These are phyloP conservation scores for Falcunculus frontatus DNA, from an alignment of 2,113 vertebrate species.

Conservation along the genomic window DNA sequence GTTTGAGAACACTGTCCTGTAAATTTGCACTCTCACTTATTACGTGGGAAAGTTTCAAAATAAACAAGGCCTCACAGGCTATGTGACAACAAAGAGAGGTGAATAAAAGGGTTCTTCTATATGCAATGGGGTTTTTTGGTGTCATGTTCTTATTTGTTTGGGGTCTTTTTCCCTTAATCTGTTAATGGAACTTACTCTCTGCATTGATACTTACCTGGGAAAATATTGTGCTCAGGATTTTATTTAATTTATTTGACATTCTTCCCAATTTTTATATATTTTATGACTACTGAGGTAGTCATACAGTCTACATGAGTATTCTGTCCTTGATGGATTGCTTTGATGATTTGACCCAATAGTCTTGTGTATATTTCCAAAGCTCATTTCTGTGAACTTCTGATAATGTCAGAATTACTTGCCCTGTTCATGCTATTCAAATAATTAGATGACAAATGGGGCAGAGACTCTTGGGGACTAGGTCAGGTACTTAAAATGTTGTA, in stretches of 20 bases:
- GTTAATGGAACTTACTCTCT: background rate
- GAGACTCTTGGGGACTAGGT: background rate
- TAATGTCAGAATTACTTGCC: background rate
- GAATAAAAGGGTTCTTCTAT: background rate
- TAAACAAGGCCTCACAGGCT: background rate
- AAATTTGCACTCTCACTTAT: background rate
- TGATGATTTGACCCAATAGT: background rate
- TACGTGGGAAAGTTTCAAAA: background rate
- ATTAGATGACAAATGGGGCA: background rate
- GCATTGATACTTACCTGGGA: background rate
- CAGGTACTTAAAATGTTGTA: background rate
- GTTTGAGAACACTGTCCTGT: background rate
- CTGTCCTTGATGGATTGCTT: background rate
- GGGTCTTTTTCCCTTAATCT: background rate
- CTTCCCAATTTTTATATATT: background rate
- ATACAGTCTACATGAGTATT: background rate
- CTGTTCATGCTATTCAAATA: background rate
- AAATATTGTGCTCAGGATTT: background rate
- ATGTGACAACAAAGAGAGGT: background rate
- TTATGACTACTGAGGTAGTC: background rate
- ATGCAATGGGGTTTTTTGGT: rapidly evolving
- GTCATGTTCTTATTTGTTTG: background rate
- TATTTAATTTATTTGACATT: background rate
- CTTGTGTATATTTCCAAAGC: background rate
- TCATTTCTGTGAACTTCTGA: background rate